Evolutionary conservation across 53 echinoderm and acorn worm species (phyloP), one percentile per base, ranked within the genome.

Genomic region (Arbacia lixula): DNA sequence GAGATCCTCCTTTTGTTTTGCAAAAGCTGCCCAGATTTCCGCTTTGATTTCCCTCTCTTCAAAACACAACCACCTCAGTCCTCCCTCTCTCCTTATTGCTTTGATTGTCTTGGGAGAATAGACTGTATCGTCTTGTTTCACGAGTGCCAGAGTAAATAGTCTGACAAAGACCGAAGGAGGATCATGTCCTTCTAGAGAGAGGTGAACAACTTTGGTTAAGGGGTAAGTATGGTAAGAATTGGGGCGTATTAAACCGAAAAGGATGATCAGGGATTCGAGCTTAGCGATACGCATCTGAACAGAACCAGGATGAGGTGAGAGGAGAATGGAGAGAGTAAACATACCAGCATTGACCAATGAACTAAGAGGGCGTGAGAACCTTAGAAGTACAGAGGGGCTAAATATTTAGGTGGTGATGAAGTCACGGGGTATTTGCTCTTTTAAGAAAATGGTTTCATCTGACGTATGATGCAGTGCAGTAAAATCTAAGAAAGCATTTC

Each of bases 1-100:
- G 60, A 58, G 79, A 78, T 60, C 36, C 28, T 40, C 5, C 10
- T 60, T n/a, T 78, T 78, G 79, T 78, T 60, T 78, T 60, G 36
- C 3, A 17, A 16, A 26, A 60, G 24, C 41, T 38, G 41, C 78
- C 24, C 58, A 78, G 78, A 78, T 78, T 78, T 78, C 78, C 79
- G 79, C 79, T 78, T 5, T 14, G 79, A 78, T 78, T 78, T 78
- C 16, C 27, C 27, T 12, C 42, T 43, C 34, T 41, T 75, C 16
- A 50, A 50, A 50, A 50, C 50, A 50, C 12, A 50, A 31, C 24
- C 66, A 37, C 22, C 37, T 32, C n/a, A 35, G 2, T 37, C 21
- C 12, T 21, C 38, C 66, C 66, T 34, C 66, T 34, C 37, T 36
- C 38, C 66, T 20, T 66, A 36, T 11, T 2, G 20, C 3, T 20